Evolutionary conservation across 1,140 invertebrate species (phyloP).

Genomic region (Spodoptera frugiperda): DNA sequence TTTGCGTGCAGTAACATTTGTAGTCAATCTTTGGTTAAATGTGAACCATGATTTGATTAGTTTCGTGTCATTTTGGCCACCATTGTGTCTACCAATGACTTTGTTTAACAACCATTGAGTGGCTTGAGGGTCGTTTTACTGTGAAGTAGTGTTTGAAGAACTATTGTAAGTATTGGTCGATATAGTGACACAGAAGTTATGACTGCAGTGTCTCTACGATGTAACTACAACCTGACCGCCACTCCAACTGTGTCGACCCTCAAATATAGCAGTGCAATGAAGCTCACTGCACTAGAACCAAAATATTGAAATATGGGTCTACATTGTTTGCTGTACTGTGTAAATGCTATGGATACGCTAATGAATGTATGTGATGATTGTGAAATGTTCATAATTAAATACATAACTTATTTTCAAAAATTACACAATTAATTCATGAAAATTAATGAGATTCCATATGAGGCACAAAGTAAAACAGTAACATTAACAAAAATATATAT

Average conservation of each 20-base stretch:
- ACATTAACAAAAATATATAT: slow-evolving; percentile 73
- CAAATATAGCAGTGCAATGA: too few species aligned
- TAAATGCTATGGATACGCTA: slow-evolving; percentile 17
- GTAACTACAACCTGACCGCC: too few species aligned
- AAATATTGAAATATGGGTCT: neutral
- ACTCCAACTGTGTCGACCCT: too few species aligned
- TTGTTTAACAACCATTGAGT: neutral
- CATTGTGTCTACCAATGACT: neutral
- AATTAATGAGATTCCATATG: slow-evolving; percentile 81
- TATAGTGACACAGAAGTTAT: too few species aligned
- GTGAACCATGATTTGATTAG: slow-evolving; percentile 36
- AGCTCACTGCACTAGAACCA: neutral
- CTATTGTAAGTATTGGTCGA: too few species aligned
- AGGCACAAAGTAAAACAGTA: slow-evolving; percentile 80
- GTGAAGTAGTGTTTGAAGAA: too few species aligned
- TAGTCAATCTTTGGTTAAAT: slow-evolving; percentile 56
- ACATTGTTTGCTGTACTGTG: neutral
- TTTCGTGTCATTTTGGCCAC: neutral
- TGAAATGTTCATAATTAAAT: slow-evolving; percentile 53
- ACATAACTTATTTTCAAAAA: slow-evolving; percentile 56
- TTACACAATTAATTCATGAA: slow-evolving; percentile 56
- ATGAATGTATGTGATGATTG: slow-evolving; percentile 65
- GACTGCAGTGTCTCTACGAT: too few species aligned
- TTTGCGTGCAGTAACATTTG: slow-evolving; percentile 50
- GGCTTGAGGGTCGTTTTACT: neutral